A percentile compares a stretch with the other conserved stretches of the same genome.
Conservation (phyloP, 2,888 invertebrate genomes). For the Polia nebulosa region DNA sequence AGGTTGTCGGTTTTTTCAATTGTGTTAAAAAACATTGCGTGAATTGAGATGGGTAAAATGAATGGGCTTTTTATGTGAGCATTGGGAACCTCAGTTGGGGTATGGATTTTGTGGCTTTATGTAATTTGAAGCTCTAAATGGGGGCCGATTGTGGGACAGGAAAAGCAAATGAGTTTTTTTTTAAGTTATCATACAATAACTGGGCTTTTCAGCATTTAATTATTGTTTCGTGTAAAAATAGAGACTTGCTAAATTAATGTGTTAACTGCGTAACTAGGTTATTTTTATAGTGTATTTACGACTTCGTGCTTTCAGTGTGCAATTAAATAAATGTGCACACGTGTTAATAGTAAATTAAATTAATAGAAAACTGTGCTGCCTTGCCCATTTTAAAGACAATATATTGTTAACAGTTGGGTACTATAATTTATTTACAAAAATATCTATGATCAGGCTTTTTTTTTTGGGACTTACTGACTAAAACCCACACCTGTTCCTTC, state of each 20-base stretch:
- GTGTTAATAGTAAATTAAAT: not conserved
- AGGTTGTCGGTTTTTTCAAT: not conserved
- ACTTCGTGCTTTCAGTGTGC: slow-evolving; percentile 17
- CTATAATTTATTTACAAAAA: no score
- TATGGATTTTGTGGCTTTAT: slow-evolving; percentile 7
- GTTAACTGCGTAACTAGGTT: slow-evolving; percentile 19
- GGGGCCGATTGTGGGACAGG: not conserved
- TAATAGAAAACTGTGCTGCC: not conserved
- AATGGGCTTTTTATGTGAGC: slow-evolving; percentile 1
- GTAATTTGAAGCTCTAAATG: slow-evolving; percentile 11
- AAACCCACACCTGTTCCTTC: no score
- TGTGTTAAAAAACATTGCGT: not conserved
- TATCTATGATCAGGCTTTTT: no score
- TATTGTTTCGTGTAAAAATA: slow-evolving; percentile 1
- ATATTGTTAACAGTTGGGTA: not conserved
- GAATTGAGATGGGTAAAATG: slow-evolving; percentile 18
- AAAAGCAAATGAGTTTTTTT: not conserved
- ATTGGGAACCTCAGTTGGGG: not conserved
- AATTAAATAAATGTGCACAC: slow-evolving; percentile 10
- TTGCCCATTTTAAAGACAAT: not conserved
- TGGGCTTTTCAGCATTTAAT: not conserved
- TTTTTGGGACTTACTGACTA: no score
- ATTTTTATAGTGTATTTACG: slow-evolving; percentile 15
- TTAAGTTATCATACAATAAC: not conserved
- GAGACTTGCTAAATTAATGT: not conserved